phyloP scores from a whole-genome alignment of 2,797 vertebrate genomes.

The Melanotaenia boesemani region DNA sequence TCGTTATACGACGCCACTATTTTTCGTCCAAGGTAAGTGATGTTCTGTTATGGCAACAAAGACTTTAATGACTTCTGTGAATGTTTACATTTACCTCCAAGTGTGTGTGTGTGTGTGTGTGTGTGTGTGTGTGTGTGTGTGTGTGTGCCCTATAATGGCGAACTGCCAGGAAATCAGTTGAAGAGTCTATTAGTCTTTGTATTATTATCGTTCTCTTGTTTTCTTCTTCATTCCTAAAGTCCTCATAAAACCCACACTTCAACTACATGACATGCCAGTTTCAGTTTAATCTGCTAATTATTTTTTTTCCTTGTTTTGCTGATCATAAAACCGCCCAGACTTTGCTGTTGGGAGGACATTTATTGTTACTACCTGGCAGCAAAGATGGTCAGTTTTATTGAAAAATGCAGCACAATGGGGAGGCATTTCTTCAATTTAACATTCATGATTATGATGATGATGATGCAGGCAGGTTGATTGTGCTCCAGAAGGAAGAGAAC shows the following conservation, averaged over 20 bases:
- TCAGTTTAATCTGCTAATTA: neutral
- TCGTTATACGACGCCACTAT: slow-evolving; percentile 17
- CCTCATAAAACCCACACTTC: too few species aligned
- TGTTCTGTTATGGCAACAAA: slow-evolving; percentile 65
- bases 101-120: too few species aligned
- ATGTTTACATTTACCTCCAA: slow-evolving; percentile 21
- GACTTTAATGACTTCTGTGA: slow-evolving; percentile 52
- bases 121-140: too few species aligned
- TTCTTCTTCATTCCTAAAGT: neutral
- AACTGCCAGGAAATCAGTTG: slow-evolving; percentile 38
- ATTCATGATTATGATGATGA: neutral
- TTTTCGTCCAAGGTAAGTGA: slow-evolving; percentile 48
- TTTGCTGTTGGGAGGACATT: neutral
- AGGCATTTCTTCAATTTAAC: neutral
- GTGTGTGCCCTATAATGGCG: slow-evolving; percentile 23
- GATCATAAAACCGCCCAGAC: neutral
- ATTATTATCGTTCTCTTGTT: slow-evolving; percentile 9
- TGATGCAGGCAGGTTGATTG: neutral
- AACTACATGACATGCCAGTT: neutral
- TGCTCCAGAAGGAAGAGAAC: neutral
- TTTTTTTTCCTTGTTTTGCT: neutral
- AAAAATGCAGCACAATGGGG: neutral
- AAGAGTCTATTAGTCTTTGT: slow-evolving; percentile 32
- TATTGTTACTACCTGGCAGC: neutral
- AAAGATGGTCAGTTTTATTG: neutral